Evolutionary conservation across 2,888 invertebrate species (phyloP).

Genomic region (Synergus laeviventris): DNA sequence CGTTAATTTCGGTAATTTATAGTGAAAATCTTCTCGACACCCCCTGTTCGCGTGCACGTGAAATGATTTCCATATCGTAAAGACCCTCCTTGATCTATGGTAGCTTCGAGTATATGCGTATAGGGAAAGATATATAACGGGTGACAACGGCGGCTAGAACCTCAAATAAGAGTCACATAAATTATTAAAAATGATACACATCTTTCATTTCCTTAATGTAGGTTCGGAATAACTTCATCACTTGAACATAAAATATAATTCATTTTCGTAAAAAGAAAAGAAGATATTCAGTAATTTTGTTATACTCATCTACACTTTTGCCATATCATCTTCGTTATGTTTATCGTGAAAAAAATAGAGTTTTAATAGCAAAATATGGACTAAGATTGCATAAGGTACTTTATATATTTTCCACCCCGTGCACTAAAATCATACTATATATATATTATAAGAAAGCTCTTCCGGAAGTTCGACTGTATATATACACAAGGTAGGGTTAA

Average conservation of each 20-base stretch:
- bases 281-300: background rate
- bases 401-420: background rate
- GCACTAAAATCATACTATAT: constrained; percentile 16
- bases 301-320: background rate
- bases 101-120: constrained; percentile 60
- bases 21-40: constrained; percentile 64
- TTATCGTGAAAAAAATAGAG: too few species aligned
- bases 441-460: constrained; percentile 17
- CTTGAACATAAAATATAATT: background rate
- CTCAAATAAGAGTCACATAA: constrained; percentile 15
- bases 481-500: constrained; percentile 54
- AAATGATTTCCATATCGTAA: constrained; percentile 73
- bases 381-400: background rate
- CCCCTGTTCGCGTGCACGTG: constrained; percentile 58
- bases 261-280: background rate
- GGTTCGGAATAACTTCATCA: background rate
- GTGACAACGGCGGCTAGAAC: constrained; percentile 49
- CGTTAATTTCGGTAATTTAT: constrained; percentile 69
- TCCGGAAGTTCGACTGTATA: constrained; percentile 13
- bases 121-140: constrained; percentile 60
- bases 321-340: background rate
- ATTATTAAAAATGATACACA: constrained; percentile 6
- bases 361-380: background rate
- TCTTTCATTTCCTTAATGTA: constrained; percentile 13
- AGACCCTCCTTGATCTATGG: constrained; percentile 68